Base-by-base conservation (phyloP, 2,888 invertebrate genomes). In the Lasioglossum leucozonium region DNA sequence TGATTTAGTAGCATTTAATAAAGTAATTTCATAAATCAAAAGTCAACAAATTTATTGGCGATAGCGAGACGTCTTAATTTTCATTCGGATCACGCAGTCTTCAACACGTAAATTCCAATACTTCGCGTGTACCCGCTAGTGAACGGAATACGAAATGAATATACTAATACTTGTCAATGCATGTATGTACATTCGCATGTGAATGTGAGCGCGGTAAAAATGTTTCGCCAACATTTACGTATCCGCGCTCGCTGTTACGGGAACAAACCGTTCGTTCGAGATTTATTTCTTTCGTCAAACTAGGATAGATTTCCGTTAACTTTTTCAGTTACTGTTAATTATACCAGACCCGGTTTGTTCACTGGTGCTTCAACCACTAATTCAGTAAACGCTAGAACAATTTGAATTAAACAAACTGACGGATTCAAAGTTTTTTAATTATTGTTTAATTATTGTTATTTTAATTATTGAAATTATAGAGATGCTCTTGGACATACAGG, bases 61-160 rank as follows among this genome's bases (percentile, higher is more conserved):
- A 34, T 37, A 30, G 10, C n/a, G n/a, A 47, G 73, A 44, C 42
- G 51, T 11, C 37, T 71, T 34, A 44, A 76, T 82, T 8, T 65
- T 51, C 26, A 78, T 55, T 74, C 78, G 22, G 30, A 37, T 76
- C 83, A 76, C 75, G 78, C 37, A 72, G 77, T 37, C 11, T 42
- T 69, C 26, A 71, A 30, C 72, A 18, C 16, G 42, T 55, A 79
- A 79, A 86, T 86, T 76, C 65, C 76, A 58, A 81, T 77, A 26
- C 58, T 55, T 51, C 10, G 40, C 22, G 34, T 47, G 30, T 30
- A 77, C 4, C 30, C 16, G 16, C 55, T 10, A 0, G 8, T 8
- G 71, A 71, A 18, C 5, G n/a, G 83, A 84, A 81, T 81, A 77
- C 72, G 18, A 72, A 74, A 76, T 72, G 65, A 51, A 69, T 18